Conservation (phyloP, 2,888 invertebrate genomes). For the Ypsolopha scabrella region DNA sequence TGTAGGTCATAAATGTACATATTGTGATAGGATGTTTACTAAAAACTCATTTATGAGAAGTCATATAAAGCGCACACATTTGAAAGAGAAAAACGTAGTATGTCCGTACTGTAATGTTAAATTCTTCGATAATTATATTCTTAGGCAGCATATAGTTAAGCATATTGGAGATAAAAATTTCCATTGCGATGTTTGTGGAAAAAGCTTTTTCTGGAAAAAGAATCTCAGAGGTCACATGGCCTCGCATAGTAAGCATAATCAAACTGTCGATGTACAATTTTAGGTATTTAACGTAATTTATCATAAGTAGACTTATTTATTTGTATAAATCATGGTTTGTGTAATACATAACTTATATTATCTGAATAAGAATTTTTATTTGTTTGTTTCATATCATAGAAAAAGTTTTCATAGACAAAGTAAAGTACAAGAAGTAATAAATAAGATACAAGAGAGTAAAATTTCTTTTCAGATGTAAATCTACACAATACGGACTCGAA, state of each 20-base stretch:
- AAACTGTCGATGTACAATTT: slow-evolving; percentile 1
- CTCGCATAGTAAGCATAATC: slow-evolving; percentile 9
- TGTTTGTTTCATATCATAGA: neutral
- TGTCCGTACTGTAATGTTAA: slow-evolving; percentile 31
- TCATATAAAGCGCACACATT: slow-evolving; percentile 29
- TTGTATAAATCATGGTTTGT: neutral
- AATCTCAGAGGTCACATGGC: slow-evolving; percentile 62
- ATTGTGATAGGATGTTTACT: slow-evolving; percentile 30
- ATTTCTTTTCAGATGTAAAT: slow-evolving; percentile 11
- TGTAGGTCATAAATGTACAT: slow-evolving; percentile 23
- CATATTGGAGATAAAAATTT: slow-evolving; percentile 55
- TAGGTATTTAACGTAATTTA: neutral
- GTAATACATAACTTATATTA: neutral
- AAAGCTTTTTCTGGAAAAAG: slow-evolving; percentile 64
- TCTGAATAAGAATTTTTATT: neutral
- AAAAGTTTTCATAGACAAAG: too few relatives aligned
- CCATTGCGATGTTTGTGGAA: slow-evolving; percentile 65
- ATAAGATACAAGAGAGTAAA: slow-evolving; percentile 3
- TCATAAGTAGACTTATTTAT: neutral
- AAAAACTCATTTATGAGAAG: slow-evolving; percentile 26
- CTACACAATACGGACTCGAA: neutral
- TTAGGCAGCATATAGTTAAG: slow-evolving; percentile 45
- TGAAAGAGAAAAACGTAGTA: slow-evolving; percentile 30
- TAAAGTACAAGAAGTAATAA: too few relatives aligned
- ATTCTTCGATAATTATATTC: slow-evolving; percentile 27